Base-by-base conservation (phyloP, 30 jellyfish, hydroid and myxozoan species). In the Aurelia coerulea region DNA sequence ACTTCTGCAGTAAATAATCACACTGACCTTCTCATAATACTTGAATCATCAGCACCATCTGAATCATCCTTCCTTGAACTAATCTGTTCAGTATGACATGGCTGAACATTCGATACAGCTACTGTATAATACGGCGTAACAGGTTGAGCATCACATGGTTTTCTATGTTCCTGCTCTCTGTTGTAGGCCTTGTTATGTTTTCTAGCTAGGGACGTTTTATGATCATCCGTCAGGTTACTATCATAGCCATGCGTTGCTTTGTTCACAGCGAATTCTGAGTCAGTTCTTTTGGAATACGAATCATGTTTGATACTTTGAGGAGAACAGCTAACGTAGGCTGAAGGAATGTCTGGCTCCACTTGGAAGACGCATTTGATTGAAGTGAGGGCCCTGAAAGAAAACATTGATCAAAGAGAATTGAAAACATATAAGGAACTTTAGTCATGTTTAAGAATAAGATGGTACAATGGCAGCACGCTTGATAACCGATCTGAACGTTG, bases 321-420 rank as follows among this genome's bases (percentile, higher is more conserved):
- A 17, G 81, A 80, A 14, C 33, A 65, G 59, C 53, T 72, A 31
- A 66, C 49, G 14, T 32, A n/a, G 1, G 90, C 29, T 14, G 60
- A 74, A 14, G 9, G 5, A 16, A n/a, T 53, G 56, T 15, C 81
- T 13, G 91, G 62, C 56, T 66, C 83, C 14, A 68, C 77, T 68
- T 81, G 72, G 31, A 81, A 81, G 49, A 81, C 74, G 60, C 91
- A 81, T 68, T 71, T 81, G 59, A 81, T 68, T 16, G 84, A 81
- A n/a, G 91, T 81, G 42, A 23, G 60, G 13, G 91, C 84, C 84
- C 91, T 81, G 50, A 58, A 68, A 50, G 52, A 34, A 4, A 80
- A 80, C 34, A 59, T 53, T 17, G 46, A 37, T 37, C 3, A 37
- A 37, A 37, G 3, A 37, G 49, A 37, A 37, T 37, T 37, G 5